phyloP scores from a whole-genome alignment of 2,113 vertebrate species.

The Phalacrocorax aristotelis region DNA sequence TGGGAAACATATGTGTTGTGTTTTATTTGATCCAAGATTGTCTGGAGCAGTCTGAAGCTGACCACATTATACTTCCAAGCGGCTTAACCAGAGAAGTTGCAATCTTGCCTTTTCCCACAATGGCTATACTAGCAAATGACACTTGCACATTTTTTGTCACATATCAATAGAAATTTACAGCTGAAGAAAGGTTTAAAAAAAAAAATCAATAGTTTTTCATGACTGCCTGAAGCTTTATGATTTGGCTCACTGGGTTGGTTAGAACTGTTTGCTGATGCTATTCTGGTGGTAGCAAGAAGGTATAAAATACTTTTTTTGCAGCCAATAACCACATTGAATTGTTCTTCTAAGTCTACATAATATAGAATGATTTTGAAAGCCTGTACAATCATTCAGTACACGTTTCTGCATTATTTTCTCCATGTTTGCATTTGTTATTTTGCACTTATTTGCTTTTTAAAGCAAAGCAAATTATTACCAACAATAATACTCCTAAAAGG shows the following conservation, averaged over 20 bases:
- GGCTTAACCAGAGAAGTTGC: neutral
- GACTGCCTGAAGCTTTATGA: slow-evolving; percentile 65
- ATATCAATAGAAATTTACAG: slow-evolving; percentile 65
- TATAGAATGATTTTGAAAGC: neutral
- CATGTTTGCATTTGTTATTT: neutral
- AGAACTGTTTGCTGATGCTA: slow-evolving; percentile 48
- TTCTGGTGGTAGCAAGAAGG: slow-evolving; percentile 33
- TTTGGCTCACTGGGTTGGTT: slow-evolving; percentile 64
- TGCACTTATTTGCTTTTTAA: neutral
- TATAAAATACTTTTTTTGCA: slow-evolving; percentile 5
- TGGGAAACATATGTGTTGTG: neutral
- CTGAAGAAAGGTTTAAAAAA: slow-evolving; percentile 22
- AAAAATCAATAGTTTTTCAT: slow-evolving; percentile 58
- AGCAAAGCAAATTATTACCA: neutral
- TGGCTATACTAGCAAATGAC: neutral
- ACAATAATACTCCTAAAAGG: neutral
- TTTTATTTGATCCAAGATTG: slow-evolving; percentile 10
- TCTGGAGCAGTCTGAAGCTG: neutral
- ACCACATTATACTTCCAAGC: neutral
- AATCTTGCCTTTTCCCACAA: slow-evolving; percentile 24
- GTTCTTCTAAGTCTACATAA: neutral
- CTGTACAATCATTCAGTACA: neutral
- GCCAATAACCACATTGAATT: neutral
- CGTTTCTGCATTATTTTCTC: neutral
- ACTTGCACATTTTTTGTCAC: slow-evolving; percentile 58